Base-by-base conservation (phyloP, 2,888 invertebrate genomes). In the Nemapogon koenigi region DNA sequence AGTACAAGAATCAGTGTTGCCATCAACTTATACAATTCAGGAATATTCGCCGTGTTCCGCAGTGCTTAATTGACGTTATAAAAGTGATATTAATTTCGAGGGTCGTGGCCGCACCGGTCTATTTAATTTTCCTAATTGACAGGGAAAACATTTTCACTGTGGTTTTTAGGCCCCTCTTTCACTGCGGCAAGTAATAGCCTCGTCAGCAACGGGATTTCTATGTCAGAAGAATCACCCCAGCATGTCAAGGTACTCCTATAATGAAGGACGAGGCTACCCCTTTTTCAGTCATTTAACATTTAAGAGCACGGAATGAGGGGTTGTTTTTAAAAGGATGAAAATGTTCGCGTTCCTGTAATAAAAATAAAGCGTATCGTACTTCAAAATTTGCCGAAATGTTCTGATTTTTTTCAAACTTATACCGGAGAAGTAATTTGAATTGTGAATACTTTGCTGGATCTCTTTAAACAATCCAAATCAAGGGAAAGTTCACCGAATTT, bases 91-190 rank as follows among this genome's bases (percentile, higher is more conserved):
- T 69, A 66, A 69, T 65, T 62, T 63, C 48, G 50, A 53, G 53
- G 48, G 53, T 52, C 62, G 60, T 53, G 54, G 56, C 57, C 49
- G 59, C 52, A 52, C 55, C 50, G 55, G 57, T 62, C 53, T 68
- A 65, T 71, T 72, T 70, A 70, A 72, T 73, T 70, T 66, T 44
- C 50, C 57, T 72, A 70, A 72, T 71, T 69, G 72, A 69, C 70
- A 65, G 49, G 52, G 56, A 51, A 56, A 59, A 55, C 55, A 55
- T 58, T 55, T 51, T 46, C 48, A 43, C 48, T 40, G 52, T 56
- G 51, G 3, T 26, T 35, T 37, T 19, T 35, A 36, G 53, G 48
- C 50, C 47, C 49, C 50, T 37, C 47, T 50, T 53, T 4, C 14
- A 4, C n/a, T 15, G 31, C 4, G 4, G 51, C 51, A 58, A 55